Conservation (phyloP, 2,888 invertebrate species). For the Eledona agricola region DNA sequence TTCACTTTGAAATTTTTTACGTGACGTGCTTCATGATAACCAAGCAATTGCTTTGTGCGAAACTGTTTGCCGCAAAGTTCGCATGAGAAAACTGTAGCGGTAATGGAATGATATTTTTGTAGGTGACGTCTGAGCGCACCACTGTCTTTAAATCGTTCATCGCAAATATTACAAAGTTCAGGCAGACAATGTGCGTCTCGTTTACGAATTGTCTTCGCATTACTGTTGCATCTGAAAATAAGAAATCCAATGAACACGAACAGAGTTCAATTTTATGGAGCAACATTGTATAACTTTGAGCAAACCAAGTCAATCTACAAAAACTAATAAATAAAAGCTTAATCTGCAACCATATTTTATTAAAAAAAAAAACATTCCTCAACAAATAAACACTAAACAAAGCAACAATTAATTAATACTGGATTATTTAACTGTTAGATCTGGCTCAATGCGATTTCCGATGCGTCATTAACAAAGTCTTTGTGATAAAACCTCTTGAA, state of each 20-base stretch:
- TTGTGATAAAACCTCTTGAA: constrained; percentile 51
- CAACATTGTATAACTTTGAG: too few species aligned
- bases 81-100: constrained; percentile 46
- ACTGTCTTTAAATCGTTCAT: constrained; percentile 5
- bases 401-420: too few species aligned
- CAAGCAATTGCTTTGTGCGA: constrained; percentile 35
- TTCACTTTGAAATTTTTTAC: constrained; percentile 41
- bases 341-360: too few species aligned
- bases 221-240: constrained; percentile 13
- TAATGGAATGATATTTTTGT: constrained; percentile 10
- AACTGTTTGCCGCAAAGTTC: constrained; percentile 58
- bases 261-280: background rate
- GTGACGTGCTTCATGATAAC: constrained; percentile 54
- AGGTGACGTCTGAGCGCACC: constrained; percentile 12
- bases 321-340: too few species aligned
- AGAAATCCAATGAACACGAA: constrained; percentile 1
- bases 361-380: too few species aligned
- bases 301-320: too few species aligned
- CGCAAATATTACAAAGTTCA: constrained; percentile 14
- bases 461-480: constrained; percentile 50
- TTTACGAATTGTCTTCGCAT: constrained; percentile 9
- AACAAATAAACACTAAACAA: too few species aligned
- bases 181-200: background rate
- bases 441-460: constrained; percentile 37
- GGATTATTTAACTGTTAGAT: background rate